Conservation (phyloP, 2,797 vertebrate species). For the Coregonus sp. region DNA sequence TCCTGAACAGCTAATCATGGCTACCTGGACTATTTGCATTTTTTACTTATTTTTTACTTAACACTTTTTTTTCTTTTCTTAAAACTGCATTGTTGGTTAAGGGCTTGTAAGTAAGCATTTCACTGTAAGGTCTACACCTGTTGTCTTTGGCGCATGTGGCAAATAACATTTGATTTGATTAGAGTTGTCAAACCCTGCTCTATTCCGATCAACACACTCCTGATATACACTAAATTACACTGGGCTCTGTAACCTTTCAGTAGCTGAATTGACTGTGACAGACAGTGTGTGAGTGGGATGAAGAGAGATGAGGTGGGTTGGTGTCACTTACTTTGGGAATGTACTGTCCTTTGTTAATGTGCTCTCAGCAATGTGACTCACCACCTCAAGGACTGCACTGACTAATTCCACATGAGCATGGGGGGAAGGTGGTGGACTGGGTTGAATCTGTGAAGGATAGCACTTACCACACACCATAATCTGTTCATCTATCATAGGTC, state of each 20-base stretch:
- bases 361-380: slow-evolving; percentile 48
- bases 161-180: background rate
- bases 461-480: background rate
- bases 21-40: too few relatives aligned
- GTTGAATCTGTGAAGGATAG: slow-evolving; percentile 26
- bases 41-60: too few relatives aligned
- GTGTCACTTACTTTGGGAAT: slow-evolving; percentile 46
- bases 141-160: too few relatives aligned
- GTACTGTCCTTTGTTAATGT: slow-evolving; percentile 15
- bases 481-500: background rate
- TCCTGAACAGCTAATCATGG: too few relatives aligned
- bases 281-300: slow-evolving; percentile 32
- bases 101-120: too few relatives aligned
- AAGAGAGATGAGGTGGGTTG: slow-evolving; percentile 43
- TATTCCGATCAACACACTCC: background rate
- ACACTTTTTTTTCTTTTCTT: too few relatives aligned
- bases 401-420: slow-evolving; percentile 22
- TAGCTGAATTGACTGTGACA: slow-evolving; percentile 41
- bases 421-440: slow-evolving; percentile 12
- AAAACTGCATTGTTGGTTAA: too few relatives aligned
- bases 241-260: slow-evolving; percentile 53
- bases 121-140: too few relatives aligned
- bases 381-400: slow-evolving; percentile 27
- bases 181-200: background rate
- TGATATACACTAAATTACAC: slow-evolving; percentile 23